Conservation (phyloP, 37 sponge, comb jelly and placozoan genomes). For the Ianthella basta region DNA sequence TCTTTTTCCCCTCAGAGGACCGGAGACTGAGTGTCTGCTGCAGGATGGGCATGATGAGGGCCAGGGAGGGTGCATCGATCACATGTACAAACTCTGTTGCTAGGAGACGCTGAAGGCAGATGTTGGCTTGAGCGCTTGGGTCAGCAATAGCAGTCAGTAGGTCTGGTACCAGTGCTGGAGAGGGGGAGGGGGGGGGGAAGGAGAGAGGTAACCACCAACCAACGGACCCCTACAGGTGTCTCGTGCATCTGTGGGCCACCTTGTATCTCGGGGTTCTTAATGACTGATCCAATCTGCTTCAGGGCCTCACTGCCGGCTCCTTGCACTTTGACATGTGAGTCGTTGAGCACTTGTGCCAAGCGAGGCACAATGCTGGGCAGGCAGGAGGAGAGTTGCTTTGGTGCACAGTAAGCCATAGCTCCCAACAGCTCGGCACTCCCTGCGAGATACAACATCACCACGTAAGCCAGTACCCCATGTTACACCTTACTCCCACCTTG, state of each 20-base stretch:
- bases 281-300: constrained; percentile 97
- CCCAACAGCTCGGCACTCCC: constrained; percentile 97
- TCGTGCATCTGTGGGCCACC: too few relatives aligned
- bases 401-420: constrained; percentile 98
- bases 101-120: constrained; percentile 84
- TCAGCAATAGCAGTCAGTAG: constrained; percentile 82
- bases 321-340: constrained; percentile 98
- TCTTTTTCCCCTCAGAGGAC: constrained; percentile 95
- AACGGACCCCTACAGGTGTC: neutral
- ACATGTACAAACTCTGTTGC: constrained; percentile 96
- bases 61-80: constrained; percentile 97
- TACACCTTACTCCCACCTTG: neutral
- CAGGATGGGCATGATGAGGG: constrained; percentile 96
- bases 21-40: constrained; percentile 83
- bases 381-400: constrained; percentile 97
- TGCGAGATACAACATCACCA: constrained; percentile 4
- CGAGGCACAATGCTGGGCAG: constrained; percentile 95
- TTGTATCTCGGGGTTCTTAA: constrained; percentile 99
- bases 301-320: constrained; percentile 84
- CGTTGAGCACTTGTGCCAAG: constrained; percentile 88
- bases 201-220: neutral
- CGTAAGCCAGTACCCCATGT: neutral
- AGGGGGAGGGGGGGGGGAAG: neutral
- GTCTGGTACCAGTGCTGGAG: constrained; percentile 71
- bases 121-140: constrained; percentile 76